Conservation (phyloP, 2,797 vertebrate genomes). For the Petrocephalus schoutedeni region DNA sequence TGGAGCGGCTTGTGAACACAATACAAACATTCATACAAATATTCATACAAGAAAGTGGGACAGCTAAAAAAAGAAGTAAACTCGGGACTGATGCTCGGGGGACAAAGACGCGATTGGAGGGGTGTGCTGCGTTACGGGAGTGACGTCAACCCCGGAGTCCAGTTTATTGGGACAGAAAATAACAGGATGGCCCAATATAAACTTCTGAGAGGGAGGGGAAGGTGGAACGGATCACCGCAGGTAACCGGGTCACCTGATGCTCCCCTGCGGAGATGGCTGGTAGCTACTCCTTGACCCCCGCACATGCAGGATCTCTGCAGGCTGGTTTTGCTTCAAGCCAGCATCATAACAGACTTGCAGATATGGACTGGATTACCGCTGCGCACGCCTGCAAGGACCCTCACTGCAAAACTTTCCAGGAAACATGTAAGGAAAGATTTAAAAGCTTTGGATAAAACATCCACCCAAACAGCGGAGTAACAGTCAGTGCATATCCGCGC, state of each 20-base stretch:
- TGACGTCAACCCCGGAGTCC: background rate
- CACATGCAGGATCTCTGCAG: background rate
- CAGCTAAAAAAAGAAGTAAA: background rate
- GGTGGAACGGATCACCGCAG: background rate
- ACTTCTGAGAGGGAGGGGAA: background rate
- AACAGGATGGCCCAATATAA: background rate
- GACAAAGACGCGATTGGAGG: background rate
- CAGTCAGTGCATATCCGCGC: background rate
- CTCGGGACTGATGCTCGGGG: background rate
- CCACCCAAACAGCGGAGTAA: background rate
- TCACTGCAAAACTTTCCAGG: background rate
- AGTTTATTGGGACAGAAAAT: background rate
- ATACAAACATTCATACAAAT: conserved; percentile 8
- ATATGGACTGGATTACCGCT: background rate
- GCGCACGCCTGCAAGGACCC: background rate
- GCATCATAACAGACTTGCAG: background rate
- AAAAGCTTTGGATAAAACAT: background rate
- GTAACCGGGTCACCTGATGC: background rate
- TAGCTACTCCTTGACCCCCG: background rate
- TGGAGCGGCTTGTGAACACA: background rate
- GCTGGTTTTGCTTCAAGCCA: background rate
- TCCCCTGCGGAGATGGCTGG: background rate
- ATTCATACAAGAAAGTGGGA: background rate
- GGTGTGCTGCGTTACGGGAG: background rate
- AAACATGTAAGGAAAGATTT: background rate